Base-by-base conservation (phyloP, 2,888 invertebrate species). In the Eugnorisma glareosa region DNA sequence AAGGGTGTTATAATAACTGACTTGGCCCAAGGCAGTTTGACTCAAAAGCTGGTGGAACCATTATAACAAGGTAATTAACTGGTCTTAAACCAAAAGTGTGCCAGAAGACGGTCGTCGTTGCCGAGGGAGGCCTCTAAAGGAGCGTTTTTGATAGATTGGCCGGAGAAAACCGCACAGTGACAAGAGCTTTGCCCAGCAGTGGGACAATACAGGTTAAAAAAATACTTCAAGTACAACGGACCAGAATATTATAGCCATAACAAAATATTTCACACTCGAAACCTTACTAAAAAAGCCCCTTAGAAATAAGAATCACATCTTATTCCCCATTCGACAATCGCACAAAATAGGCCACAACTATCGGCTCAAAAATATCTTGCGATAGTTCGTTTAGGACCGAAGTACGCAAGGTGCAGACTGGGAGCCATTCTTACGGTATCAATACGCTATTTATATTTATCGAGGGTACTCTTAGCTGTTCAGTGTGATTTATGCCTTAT, bases 361-460 rank as follows among this genome's bases (percentile, higher is more conserved):
- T 87, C 84, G 76, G 70, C 72, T 87, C 79, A 79, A 82, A 80
- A 84, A 86, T 84, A 89, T 89, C 79, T 67, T 40, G 67, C 66
- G 75, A 85, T 78, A 82, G 73, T 84, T 77, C 87, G 89, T 82
- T 85, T 81, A 87, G 84, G 59, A 75, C 66, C 67, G 82, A 24
- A 66, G 70, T 64, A 61, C 57, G 73, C 72, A 75, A 84, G 79
- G 86, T 86, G 89, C 75, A 73, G 76, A 82, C 82, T 73, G 82
- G 81, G 82, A 81, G 54, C 84, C 78, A 79, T 89, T 79, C 73
- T 77, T 66, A 76, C 75, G 73, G 77, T 83, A 89, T 88, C 89
- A 81, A 84, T 80, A 86, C 79, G 79, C 84, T 89, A 83, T 89
- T 88, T 88, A 88, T 89, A 88, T 89, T 86, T 88, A 88, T 88